Base-by-base conservation (phyloP, 92 coral and sea anemone genomes). In the Siderastrea radians region DNA sequence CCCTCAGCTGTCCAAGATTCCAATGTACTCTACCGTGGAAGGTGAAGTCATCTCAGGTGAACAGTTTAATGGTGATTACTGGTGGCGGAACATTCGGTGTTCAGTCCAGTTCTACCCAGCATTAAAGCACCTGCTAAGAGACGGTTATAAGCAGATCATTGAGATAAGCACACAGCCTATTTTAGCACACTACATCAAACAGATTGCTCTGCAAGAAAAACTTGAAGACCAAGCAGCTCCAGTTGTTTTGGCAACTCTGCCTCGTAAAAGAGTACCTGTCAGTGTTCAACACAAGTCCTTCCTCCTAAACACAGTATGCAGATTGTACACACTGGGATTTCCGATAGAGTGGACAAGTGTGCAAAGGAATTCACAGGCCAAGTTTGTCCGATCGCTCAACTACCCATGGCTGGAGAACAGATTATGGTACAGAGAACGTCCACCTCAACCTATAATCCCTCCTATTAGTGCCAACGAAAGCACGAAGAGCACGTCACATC, bases 81-180 rank as follows among this genome's bases (percentile, higher is more conserved):
- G 99, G 99, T 96, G 99, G 99, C 70, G 73, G 5, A 96, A 96
- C 80, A 91, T 96, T 68, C 95, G 99, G 6, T 75, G 90, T 12
- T 80, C 90, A 19, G 99, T 95, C 9, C 82, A 74, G n/a, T 96
- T 96, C 80, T 72, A 91, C 66, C 71, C 86, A 45, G 96, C 99
- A 2, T 63, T 90, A 73, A 73, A 79, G 61, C 74, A 81, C 75
- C 90, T 94, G 78, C 66, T 96, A 16, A 46, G 60, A 11, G 99
- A 96, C 70, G 98, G 96, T 6, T 74, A 93, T 79, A 86, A 68
- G 44, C 78, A 68, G 67, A 77, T 90, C 12, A 61, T 94, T 74
- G 99, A 96, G 79, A 94, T 96, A 68, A 90, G 96, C 69, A 94
- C 93, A 1, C 95, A 93, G 50, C 98, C 99, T 2, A 85, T 79